Evolutionary conservation across 2,888 invertebrate genomes (phyloP), one percentile per base, ranked within the genome.

Genomic region (Oscheius sp.): DNA sequence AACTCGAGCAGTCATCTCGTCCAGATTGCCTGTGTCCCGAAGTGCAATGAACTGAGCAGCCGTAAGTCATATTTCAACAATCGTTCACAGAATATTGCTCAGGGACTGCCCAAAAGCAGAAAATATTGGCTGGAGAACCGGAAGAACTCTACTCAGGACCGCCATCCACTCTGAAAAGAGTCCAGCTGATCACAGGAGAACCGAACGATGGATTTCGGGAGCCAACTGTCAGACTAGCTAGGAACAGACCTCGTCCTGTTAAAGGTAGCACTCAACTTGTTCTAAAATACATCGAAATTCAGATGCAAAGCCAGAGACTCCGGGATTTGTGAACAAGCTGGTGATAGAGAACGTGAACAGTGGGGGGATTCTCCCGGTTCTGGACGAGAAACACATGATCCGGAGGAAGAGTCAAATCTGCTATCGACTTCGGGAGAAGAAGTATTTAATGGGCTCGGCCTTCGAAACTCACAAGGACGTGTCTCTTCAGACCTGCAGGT

Each of bases 401-500:
- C 33, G 68, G 29, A 68, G 68, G 37, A 68, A 55, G 42, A 53
- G 68, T 13, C 78, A 77, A 72, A 76, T 80, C 37, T 88, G 88
- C 74, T 88, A 81, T 74, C 82, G 84, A n/a, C 82, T 79, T 13
- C 83, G 85, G 32, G 77, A 80, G 9, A 79, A 83, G 21, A 81
- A 85, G 42, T 79, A 83, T 32, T 75, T 88, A 50, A 70, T 85
- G 10, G 81, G 84, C n/a, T 85, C 83, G 4, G 78, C 73, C 7
- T 87, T 82, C 74, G 76, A 79, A 37, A 80, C 76, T 5, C 78
- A 82, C 70, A 77, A 78, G 21, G 81, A 78, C 5, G 70, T 79
- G 4, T 76, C 83, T 9, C 74, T 87, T 13, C 83, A 86, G 59
- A 83, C 87, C 32, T 87, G 87, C 76, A 74, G 84, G 84, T 82